These are phyloP conservation scores for Coelinius sp. DNA, from an alignment of 2,888 invertebrate species.

Conservation along the genomic window DNA sequence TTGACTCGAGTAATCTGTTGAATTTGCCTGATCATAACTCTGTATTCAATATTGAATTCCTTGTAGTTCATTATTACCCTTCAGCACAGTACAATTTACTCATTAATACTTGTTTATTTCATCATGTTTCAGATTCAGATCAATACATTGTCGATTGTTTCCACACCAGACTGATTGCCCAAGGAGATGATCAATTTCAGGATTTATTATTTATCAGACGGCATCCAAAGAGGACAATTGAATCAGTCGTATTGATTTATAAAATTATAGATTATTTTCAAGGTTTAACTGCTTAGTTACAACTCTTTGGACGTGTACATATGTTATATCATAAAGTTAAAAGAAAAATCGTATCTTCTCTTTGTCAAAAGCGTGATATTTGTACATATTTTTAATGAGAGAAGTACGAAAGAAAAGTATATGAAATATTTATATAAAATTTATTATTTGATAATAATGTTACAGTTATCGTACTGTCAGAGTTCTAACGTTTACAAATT, in stretches of 20 bases:
- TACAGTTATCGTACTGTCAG: background rate
- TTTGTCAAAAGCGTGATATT: constrained; percentile 44
- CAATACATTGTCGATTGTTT: constrained; percentile 90
- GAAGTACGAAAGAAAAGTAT: background rate
- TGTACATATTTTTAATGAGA: constrained; percentile 41
- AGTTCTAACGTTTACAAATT: background rate
- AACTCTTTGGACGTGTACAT: constrained; percentile 10
- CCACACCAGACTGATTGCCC: constrained; percentile 89
- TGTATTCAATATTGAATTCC: background rate
- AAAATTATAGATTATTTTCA: constrained; percentile 6
- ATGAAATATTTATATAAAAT: constrained; percentile 6
- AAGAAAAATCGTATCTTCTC: constrained; percentile 22
- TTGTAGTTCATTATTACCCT: no score
- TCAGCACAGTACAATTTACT: background rate
- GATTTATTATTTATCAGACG: constrained; percentile 27
- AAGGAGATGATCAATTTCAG: constrained; percentile 66
- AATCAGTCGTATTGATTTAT: background rate
- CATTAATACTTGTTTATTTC: background rate
- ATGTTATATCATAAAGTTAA: background rate
- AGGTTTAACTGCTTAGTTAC: constrained; percentile 2
- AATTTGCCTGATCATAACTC: background rate
- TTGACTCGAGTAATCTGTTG: constrained; percentile 55
- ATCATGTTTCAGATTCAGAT: constrained; percentile 80
- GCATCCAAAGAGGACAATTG: constrained; percentile 30
- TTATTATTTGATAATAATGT: background rate